These are phyloP conservation scores for Eulithis testata DNA, from an alignment of 2,888 invertebrate species.

Conservation along the genomic window DNA sequence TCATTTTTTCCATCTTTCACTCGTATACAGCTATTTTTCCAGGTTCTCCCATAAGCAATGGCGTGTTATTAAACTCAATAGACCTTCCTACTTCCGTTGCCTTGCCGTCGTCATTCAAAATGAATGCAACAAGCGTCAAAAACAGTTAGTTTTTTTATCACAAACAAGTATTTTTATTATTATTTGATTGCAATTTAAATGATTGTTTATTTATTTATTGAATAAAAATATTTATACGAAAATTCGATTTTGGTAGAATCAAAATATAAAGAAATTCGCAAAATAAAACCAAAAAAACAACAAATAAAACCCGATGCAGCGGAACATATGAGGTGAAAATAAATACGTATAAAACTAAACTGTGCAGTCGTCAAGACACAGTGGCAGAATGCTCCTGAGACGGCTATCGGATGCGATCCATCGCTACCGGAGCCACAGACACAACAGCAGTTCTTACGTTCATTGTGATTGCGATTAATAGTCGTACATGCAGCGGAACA, in stretches of 20 bases:
- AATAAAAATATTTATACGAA: no score
- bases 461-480: constrained; percentile 33
- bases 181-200: no score
- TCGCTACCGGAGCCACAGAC: constrained; percentile 18
- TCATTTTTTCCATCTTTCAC: constrained; percentile 34
- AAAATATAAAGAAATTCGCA: no score
- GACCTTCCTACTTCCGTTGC: constrained; percentile 13
- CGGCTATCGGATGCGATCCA: constrained; percentile 22
- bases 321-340: not conserved
- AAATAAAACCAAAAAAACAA: no score
- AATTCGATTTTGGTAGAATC: no score
- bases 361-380: constrained; percentile 14
- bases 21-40: not conserved
- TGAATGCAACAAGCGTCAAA: constrained; percentile 3
- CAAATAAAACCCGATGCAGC: no score
- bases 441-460: constrained; percentile 13
- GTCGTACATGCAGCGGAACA: constrained; percentile 18
- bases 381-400: constrained; percentile 24
- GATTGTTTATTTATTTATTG: no score
- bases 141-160: not conserved
- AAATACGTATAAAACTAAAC: not conserved
- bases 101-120: constrained; percentile 6
- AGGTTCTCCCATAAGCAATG: not conserved
- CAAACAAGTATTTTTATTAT: not conserved
- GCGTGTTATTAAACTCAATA: constrained; percentile 10